phyloP scores from a whole-genome alignment of 1,140 invertebrate species.

The Euura lappo region DNA sequence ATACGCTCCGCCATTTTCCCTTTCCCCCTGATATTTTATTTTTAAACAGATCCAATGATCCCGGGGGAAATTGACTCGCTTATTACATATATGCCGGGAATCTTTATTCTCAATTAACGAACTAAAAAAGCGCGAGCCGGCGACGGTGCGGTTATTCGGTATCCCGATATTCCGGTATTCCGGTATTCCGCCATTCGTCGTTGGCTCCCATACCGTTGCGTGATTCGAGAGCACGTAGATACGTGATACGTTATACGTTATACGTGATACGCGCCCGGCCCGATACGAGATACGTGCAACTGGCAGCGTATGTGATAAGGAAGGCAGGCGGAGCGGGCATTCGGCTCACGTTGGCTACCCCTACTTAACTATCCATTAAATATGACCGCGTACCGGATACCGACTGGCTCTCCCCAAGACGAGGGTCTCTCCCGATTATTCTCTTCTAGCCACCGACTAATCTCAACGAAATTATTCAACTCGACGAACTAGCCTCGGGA shows the following conservation, averaged over 20 bases:
- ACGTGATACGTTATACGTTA: constrained; percentile 17
- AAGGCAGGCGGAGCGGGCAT: constrained; percentile 34
- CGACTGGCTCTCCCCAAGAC: neutral
- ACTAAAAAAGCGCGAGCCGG: too few species aligned
- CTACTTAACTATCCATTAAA: constrained; percentile 59
- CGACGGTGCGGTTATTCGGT: constrained; percentile 44
- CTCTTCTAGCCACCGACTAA: too few species aligned
- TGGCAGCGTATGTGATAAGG: constrained; percentile 40
- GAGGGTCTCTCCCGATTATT: constrained; percentile 9
- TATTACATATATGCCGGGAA: too few species aligned
- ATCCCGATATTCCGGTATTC: too few species aligned
- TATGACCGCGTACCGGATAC: constrained; percentile 34
- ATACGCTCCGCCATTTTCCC: neutral
- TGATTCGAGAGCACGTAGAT: constrained; percentile 8
- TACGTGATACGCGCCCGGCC: neutral
- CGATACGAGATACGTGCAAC: constrained; percentile 6
- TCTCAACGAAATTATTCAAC: too few species aligned
- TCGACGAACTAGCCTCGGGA: neutral
- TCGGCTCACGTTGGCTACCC: constrained; percentile 52
- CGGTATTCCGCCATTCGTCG: constrained; percentile 9
- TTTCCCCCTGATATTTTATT: neutral
- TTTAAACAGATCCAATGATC: too few species aligned
- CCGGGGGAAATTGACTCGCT: too few species aligned
- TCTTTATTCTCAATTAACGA: too few species aligned
- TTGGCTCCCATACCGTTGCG: neutral